A percentile compares a stretch with the other conserved stretches of the same genome.
Conservation (phyloP, 2,888 invertebrate genomes). For the Platycheirus albimanus region DNA sequence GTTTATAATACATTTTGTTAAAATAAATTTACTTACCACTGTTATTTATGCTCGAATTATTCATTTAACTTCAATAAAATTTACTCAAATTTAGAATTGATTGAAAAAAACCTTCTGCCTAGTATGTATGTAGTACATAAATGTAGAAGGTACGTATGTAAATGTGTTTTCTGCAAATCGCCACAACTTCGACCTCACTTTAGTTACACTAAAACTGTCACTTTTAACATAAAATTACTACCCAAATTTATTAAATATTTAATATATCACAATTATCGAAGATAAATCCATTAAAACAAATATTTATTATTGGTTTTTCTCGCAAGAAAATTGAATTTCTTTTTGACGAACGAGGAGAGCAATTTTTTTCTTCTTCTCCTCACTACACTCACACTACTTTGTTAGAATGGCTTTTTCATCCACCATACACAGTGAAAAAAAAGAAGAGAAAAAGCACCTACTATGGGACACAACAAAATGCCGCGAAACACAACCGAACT, state of each 20-base stretch:
- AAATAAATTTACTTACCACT: slow-evolving; percentile 38
- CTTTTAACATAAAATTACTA: slow-evolving; percentile 7
- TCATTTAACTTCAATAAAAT: slow-evolving; percentile 24
- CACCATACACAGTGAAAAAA: slow-evolving; percentile 37
- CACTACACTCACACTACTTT: slow-evolving; percentile 50
- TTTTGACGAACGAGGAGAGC: slow-evolving; percentile 33
- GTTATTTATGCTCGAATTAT: slow-evolving; percentile 34
- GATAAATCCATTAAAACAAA: slow-evolving; percentile 5
- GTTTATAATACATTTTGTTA: not conserved
- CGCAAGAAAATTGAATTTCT: slow-evolving; percentile 46
- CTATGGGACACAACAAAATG: slow-evolving; percentile 22
- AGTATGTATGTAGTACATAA: too few species aligned
- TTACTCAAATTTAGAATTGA: not conserved
- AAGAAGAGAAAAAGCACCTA: slow-evolving; percentile 26
- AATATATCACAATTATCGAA: slow-evolving; percentile 13
- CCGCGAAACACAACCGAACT: slow-evolving; percentile 69
- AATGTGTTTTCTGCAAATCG: slow-evolving; percentile 11
- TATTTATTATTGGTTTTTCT: slow-evolving; percentile 28
- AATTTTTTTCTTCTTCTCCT: slow-evolving; percentile 45
- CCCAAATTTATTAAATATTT: slow-evolving; percentile 14
- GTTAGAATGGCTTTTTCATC: slow-evolving; percentile 34
- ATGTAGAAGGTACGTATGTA: slow-evolving; percentile 21
- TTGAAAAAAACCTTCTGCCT: slow-evolving; percentile 17
- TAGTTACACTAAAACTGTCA: slow-evolving; percentile 6
- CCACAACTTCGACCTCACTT: slow-evolving; percentile 28